A percentile compares a stretch with the other conserved stretches of the same genome.
phyloP scores from a whole-genome alignment of 2,888 invertebrate genomes.

The Agonopterix heracliana region DNA sequence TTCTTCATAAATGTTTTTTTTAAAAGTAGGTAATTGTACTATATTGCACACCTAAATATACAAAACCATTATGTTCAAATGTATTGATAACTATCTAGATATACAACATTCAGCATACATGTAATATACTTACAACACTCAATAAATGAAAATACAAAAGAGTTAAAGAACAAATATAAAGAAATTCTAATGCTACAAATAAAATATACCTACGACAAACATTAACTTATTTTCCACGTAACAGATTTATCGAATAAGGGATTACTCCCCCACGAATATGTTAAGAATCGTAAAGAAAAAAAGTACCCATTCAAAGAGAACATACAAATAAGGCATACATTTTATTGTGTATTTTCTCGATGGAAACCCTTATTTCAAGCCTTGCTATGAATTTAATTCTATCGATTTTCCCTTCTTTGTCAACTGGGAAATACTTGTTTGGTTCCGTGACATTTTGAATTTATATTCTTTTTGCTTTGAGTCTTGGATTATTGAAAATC shows the following conservation, averaged over 20 bases:
- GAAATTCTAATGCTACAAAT: background rate
- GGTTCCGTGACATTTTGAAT: background rate
- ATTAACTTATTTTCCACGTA: background rate
- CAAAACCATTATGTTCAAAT: no score
- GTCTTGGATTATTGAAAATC: no score
- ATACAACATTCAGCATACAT: no score
- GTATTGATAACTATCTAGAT: no score
- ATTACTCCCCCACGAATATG: conserved; percentile 3
- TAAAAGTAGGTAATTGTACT: no score
- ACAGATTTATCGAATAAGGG: conserved; percentile 2
- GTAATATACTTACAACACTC: no score
- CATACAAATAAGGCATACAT: conserved; percentile 41
- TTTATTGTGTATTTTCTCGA: conserved; percentile 30
- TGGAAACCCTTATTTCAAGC: conserved; percentile 42
- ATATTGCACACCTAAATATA: no score
- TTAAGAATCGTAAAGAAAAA: conserved; percentile 15
- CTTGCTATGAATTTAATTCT: conserved; percentile 39
- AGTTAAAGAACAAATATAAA: background rate
- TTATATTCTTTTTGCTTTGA: no score
- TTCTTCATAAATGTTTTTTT: no score
- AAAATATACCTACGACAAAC: background rate
- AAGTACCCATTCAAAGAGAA: conserved; percentile 32
- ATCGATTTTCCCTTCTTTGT: conserved; percentile 34
- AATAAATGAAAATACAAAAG: no score
- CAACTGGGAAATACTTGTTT: background rate